Conservation (phyloP, 2,888 invertebrate species). For the Lordiphosa fenestrarum region DNA sequence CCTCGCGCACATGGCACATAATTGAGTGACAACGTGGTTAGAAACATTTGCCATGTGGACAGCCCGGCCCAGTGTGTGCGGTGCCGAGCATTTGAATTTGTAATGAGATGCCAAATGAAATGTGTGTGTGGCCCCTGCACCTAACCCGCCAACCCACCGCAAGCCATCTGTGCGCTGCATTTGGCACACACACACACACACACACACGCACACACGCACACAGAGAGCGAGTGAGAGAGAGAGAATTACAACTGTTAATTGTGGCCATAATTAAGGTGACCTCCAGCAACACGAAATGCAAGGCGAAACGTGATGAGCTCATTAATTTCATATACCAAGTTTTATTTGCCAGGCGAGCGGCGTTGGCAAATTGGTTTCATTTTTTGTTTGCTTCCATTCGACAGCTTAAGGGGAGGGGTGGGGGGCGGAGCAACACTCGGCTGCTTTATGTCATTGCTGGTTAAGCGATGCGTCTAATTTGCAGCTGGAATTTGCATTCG, state of each 20-base stretch:
- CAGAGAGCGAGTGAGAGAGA: constrained; percentile 10
- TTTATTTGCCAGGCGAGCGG: constrained; percentile 25
- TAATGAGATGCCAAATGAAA: constrained; percentile 62
- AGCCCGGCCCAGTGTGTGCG: constrained; percentile 21
- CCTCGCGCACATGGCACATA: constrained; percentile 66
- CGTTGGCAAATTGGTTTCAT: constrained; percentile 10
- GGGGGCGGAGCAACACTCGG: constrained; percentile 46
- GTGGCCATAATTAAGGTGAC: constrained; percentile 72
- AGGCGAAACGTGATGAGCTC: constrained; percentile 42
- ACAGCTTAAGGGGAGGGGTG: constrained; percentile 25
- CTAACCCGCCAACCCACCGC: neutral
- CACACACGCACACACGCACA: neutral
- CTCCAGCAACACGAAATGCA: constrained; percentile 35
- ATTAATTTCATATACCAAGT: constrained; percentile 38
- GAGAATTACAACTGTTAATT: constrained; percentile 61
- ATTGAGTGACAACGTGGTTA: constrained; percentile 74
- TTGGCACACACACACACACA: constrained; percentile 5
- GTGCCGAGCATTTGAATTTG: constrained; percentile 66
- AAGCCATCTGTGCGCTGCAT: neutral
- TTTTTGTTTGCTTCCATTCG: constrained; percentile 27
- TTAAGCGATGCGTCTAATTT: constrained; percentile 75
- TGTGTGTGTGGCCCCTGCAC: constrained; percentile 10
- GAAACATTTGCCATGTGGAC: constrained; percentile 60
- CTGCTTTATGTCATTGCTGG: constrained; percentile 73
- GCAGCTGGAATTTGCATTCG: constrained; percentile 49